These are phyloP conservation scores for Sciurus niger DNA, from an alignment of 2,113 vertebrate species.

Conservation along the genomic window DNA sequence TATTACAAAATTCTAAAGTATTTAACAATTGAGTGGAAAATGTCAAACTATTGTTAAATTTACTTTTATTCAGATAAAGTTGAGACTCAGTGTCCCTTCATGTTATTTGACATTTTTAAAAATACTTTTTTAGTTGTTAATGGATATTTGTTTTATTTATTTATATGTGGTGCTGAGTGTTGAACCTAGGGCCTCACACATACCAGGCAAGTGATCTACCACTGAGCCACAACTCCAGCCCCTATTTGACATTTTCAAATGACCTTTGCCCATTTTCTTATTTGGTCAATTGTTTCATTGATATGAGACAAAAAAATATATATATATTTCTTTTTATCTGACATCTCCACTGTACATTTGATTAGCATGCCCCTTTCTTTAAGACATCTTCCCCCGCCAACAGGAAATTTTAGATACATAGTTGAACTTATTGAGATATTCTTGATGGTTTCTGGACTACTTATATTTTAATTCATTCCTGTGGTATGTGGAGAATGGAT, in stretches of 20 bases:
- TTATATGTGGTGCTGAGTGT: too few species aligned
- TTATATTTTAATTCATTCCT: background rate
- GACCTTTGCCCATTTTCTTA: background rate
- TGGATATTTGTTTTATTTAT: too few species aligned
- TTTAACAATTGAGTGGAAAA: background rate
- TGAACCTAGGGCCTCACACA: too few species aligned
- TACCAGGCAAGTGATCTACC: too few species aligned
- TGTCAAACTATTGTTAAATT: background rate
- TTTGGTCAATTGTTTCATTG: background rate
- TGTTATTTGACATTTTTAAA: background rate
- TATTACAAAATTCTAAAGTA: background rate
- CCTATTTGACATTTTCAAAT: background rate
- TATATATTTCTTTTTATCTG: background rate
- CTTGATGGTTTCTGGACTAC: background rate
- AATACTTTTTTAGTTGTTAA: too few species aligned
- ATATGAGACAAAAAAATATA: background rate
- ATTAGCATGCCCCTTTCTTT: background rate
- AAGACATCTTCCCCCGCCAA: background rate
- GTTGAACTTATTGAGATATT: background rate
- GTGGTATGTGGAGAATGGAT: background rate
- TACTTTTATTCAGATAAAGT: background rate
- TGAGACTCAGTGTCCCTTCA: background rate
- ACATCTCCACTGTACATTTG: background rate
- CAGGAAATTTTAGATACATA: background rate
- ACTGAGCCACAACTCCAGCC: too few species aligned